Conservation (phyloP, 2,888 invertebrate species). For the Bellardia pandia region DNA sequence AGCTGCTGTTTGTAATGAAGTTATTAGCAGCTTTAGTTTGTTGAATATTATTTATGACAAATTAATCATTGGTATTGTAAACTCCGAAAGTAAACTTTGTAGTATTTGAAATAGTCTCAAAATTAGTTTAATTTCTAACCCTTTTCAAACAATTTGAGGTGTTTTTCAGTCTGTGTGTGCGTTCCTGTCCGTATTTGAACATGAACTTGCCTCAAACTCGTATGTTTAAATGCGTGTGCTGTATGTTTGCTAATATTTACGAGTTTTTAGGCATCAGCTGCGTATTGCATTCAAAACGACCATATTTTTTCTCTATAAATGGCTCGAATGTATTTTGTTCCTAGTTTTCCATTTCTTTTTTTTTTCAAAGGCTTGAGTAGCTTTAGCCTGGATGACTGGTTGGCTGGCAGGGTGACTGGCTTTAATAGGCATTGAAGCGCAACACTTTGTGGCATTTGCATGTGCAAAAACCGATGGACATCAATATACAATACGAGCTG, state of each 20-base stretch:
- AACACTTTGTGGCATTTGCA: slow-evolving; percentile 73
- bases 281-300: slow-evolving; percentile 71
- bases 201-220: slow-evolving; percentile 23
- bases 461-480: slow-evolving; percentile 68
- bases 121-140: neutral
- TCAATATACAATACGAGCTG: slow-evolving; percentile 54
- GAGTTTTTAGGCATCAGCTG: slow-evolving; percentile 74
- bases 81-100: too few species aligned
- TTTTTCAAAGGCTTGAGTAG: slow-evolving; percentile 60
- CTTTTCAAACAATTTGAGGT: neutral
- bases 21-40: too few species aligned
- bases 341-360: slow-evolving; percentile 24
- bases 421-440: slow-evolving; percentile 71
- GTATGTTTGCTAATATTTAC: slow-evolving; percentile 70
- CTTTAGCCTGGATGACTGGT: slow-evolving; percentile 59
- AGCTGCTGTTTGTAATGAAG: too few species aligned
- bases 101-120: neutral
- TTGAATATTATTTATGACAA: too few species aligned
- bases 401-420: slow-evolving; percentile 65
- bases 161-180: neutral
- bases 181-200: slow-evolving; percentile 15
- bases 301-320: slow-evolving; percentile 72
- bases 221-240: slow-evolving; percentile 52
- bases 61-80: too few species aligned
- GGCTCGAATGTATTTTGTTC: slow-evolving; percentile 59